These are phyloP conservation scores for Neomorphus geoffroyi DNA, from an alignment of 2,797 vertebrate genomes.

Conservation along the genomic window DNA sequence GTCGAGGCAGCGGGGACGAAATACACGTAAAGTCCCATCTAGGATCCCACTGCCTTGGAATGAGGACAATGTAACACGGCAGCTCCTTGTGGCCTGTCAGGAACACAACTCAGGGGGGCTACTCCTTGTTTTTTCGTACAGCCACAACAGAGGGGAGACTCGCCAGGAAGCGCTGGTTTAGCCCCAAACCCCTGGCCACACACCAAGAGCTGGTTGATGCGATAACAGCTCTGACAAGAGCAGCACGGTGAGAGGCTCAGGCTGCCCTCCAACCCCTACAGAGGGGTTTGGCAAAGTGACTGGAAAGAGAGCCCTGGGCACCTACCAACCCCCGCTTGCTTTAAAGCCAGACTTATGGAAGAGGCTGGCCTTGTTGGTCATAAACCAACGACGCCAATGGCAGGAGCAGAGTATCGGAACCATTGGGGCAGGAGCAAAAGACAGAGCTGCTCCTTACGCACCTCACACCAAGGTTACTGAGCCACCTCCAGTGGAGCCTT, in stretches of 20 bases:
- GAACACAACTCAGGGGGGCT: not conserved
- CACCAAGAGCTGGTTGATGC: not conserved
- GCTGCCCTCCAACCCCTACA: not conserved
- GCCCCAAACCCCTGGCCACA: not conserved
- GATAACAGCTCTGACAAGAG: not conserved
- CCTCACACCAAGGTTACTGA: not conserved
- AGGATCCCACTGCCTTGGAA: not conserved
- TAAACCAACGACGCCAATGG: not conserved
- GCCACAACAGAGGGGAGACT: not conserved
- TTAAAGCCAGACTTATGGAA: not conserved
- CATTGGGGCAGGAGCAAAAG: not conserved
- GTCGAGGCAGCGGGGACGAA: fast-evolving
- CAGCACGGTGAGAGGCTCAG: not conserved
- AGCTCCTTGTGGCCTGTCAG: not conserved
- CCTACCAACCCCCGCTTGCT: not conserved
- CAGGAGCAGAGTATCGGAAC: not conserved
- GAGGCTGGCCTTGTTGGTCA: not conserved
- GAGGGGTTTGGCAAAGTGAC: not conserved
- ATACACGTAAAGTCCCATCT: not conserved
- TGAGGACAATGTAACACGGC: fast-evolving
- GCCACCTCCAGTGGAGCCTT: fast-evolving
- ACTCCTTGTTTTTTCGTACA: not conserved
- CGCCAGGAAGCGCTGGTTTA: not conserved
- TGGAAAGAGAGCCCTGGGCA: not conserved
- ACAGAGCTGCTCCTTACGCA: not conserved